phyloP scores from a whole-genome alignment of 1,140 invertebrate genomes.

The Drosophila sturtevanti region DNA sequence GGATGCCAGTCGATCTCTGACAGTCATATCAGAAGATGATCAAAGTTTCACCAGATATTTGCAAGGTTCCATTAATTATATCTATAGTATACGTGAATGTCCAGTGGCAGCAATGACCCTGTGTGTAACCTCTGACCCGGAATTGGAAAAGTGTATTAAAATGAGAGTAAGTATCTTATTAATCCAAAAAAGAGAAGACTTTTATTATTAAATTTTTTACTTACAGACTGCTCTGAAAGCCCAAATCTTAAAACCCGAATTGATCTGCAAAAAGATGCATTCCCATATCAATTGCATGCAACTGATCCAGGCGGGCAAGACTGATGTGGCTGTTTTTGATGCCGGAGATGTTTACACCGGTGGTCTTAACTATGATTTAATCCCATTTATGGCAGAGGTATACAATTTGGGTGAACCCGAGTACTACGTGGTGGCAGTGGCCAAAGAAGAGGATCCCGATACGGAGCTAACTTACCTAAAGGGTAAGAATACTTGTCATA shows the following conservation, averaged over 20 bases:
- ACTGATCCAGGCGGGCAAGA: conserved; percentile 88
- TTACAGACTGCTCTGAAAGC: conserved; percentile 92
- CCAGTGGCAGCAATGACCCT: conserved; percentile 90
- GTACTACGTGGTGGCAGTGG: conserved; percentile 97
- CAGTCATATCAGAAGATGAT: conserved; percentile 84
- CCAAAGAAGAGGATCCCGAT: conserved; percentile 92
- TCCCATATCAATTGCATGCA: conserved; percentile 96
- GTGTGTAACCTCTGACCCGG: conserved; percentile 95
- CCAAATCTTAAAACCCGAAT: conserved; percentile 93
- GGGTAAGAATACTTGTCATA: conserved; percentile 95
- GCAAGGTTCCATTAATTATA: conserved; percentile 86
- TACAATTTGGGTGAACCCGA: conserved; percentile 92
- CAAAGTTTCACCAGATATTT: conserved; percentile 87
- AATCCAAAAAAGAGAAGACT: background rate
- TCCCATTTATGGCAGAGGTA: conserved; percentile 95
- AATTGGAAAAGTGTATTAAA: conserved; percentile 95
- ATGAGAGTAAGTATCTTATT: conserved; percentile 89
- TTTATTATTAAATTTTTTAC: background rate
- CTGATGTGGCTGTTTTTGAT: conserved; percentile 95
- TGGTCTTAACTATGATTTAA: conserved; percentile 89
- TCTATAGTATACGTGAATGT: conserved; percentile 90
- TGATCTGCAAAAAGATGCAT: conserved; percentile 92
- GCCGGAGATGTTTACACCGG: conserved; percentile 97
- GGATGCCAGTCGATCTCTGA: conserved; percentile 88
- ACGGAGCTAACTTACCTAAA: conserved; percentile 95